phyloP scores from a whole-genome alignment of 2,797 vertebrate species.

The Pseudocheirus occidentalis region DNA sequence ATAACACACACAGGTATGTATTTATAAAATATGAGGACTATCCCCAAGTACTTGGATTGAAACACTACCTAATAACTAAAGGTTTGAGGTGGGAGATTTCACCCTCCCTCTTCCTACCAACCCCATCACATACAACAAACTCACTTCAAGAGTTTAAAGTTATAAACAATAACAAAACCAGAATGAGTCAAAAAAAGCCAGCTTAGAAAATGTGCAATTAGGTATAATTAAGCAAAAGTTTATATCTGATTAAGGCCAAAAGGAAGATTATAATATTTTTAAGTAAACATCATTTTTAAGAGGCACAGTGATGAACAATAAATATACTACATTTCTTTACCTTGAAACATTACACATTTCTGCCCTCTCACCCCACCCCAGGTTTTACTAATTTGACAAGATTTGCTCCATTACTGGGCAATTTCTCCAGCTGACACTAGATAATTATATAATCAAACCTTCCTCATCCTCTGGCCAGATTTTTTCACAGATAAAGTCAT shows the following conservation, averaged over 20 bases:
- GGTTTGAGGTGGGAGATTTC: not conserved
- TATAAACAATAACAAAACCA: conserved; percentile 50
- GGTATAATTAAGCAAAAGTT: conserved; percentile 48
- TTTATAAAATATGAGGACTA: conserved; percentile 14
- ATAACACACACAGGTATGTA: not conserved
- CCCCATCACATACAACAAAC: not conserved
- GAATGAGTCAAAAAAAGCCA: conserved; percentile 13
- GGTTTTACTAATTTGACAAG: not conserved
- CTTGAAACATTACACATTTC: not conserved
- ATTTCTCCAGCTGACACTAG: not conserved
- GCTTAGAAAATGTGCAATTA: conserved; percentile 41
- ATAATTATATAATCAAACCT: not conserved
- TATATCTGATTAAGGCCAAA: not conserved
- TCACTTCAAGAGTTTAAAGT: conserved; percentile 44
- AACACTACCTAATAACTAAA: not conserved
- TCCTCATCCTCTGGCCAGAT: not conserved
- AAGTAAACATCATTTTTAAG: conserved; percentile 6
- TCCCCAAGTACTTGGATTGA: not conserved
- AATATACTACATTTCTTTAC: not conserved
- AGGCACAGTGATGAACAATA: not conserved
- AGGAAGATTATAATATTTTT: not conserved
- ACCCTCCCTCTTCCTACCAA: not conserved
- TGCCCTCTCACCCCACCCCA: not conserved
- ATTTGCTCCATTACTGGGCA: not conserved
- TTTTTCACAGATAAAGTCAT: not conserved